Conservation (phyloP, 2,113 vertebrate genomes). For the Asarcornis scutulata region DNA sequence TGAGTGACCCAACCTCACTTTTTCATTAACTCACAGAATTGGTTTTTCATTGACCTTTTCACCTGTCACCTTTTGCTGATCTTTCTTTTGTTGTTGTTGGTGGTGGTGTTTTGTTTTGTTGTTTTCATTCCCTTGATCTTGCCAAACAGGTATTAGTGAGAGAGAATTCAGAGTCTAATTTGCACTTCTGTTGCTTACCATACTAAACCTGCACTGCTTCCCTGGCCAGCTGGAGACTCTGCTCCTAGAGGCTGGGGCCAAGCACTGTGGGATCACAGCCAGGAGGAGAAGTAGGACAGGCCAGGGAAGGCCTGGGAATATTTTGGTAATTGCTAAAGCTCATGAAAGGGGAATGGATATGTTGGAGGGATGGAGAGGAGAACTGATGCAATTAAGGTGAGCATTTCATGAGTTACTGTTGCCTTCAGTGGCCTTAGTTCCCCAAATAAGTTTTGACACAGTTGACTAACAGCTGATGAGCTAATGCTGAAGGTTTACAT, state of each 20-base stretch:
- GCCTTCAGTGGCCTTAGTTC: not conserved
- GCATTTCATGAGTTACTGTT: not conserved
- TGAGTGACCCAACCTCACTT: not conserved
- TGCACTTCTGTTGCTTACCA: not conserved
- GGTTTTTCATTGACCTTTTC: not conserved
- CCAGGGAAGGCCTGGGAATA: constrained; percentile 20
- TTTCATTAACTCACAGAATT: not conserved
- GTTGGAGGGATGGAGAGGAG: not conserved
- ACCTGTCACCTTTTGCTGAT: not conserved
- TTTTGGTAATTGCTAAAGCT: not conserved
- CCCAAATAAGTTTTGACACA: not conserved
- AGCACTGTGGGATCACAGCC: not conserved
- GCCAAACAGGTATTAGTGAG: not conserved
- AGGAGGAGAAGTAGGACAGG: constrained; percentile 23
- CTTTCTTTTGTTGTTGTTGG: not conserved
- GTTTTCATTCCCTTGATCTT: not conserved
- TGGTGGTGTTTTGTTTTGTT: not conserved
- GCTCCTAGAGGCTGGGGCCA: not conserved
- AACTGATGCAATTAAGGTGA: not conserved
- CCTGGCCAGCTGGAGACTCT: not conserved
- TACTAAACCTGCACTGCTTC: not conserved
- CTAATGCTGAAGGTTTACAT: not conserved
- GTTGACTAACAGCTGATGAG: not conserved
- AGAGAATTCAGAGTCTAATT: not conserved
- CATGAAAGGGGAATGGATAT: not conserved